Base-by-base conservation (phyloP, 2,797 vertebrate species). In the Coccyzus lansbergi region DNA sequence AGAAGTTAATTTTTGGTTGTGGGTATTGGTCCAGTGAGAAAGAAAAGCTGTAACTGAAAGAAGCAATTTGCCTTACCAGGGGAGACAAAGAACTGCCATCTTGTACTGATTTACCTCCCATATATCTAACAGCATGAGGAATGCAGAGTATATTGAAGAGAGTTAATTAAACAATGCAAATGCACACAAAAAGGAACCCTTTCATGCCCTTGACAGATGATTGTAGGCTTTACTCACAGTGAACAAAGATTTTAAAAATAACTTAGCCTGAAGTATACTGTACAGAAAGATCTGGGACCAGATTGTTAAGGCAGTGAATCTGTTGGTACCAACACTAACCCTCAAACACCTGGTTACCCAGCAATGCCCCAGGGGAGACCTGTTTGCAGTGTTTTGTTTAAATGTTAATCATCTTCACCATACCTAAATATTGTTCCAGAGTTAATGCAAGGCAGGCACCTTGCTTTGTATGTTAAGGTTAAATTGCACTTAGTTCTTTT, bases 101-200 rank as follows among this genome's bases (percentile, higher is more conserved):
- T 88, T 95, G 80, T 51, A 78, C 91, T 94, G 95, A 94, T 95
- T 96, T 96, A 86, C 92, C 80, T 96, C 82, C 89, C 63, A 36
- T 94, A 49, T 46, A 91, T 88, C 85, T 97, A 95, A 40, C 68
- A 92, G 88, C 90, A 59, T 78, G 89, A 89, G 77, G 83, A 91
- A 93, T 38, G 85, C 46, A 77, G 90, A 82, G 52, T 49, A 49
- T 80, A 69, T 53, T 42, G 59, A 92, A 91, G 81, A 83, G 95
- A 96, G 90, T 92, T 97, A 97, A 97, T 97, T 96, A 96, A 97
- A 93, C 83, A 94, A 68, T 92, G 77, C 38, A 96, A 97, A 96
- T 70, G 75, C 48, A 63, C 40, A 56, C 36, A 62, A 21, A 94
- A 72, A 65, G 58, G 20, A 76, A 15, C 6, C 0, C 21, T 95